Base-by-base conservation (phyloP, 2,113 vertebrate species). In the Psittacula cyanocephala region DNA sequence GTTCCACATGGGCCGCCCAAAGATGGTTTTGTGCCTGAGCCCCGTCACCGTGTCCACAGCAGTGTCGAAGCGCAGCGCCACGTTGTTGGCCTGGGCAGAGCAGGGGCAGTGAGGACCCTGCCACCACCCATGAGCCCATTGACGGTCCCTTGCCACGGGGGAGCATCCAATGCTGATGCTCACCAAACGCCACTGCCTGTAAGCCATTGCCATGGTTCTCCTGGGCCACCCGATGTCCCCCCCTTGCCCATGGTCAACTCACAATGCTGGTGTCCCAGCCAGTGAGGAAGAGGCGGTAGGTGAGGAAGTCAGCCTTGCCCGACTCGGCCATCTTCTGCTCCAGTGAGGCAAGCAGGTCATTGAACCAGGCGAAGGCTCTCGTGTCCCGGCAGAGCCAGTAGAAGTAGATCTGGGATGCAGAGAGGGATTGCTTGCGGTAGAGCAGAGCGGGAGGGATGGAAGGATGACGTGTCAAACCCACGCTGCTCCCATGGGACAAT, bases 371-470 rank as follows among this genome's bases (percentile, higher is more conserved):
- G 3, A 99, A 99, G 31, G 99, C 98, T 85, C 98, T 97, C 0
- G 98, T 99, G 96, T 99, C 99, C 55, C 98, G 98, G 91, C 99
- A 99, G 43, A 99, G 97, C 99, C 99, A 99, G 87, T 99, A 99
- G 95, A 99, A 99, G 68, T 99, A 99, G 80, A 99, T 99, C 99
- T 99, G 97, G 52, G 96, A 83, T 67, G 28, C 80, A 57, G 37
- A 72, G 64, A 67, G 67, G 7, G 14, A 6, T 96, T 91, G 81
- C 41, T 91, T 19, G 13, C 43, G 49, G 11, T 47, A 20, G n/a
- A 69, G 65, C 33, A 41, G 50, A 57, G 39, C 50, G 11, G 29
- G 41, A 72, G 27, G 17, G 28, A 16, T 46, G 37, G 52, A 72
- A 68, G n/a, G 44, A 20, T 57, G 24, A 18, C 3, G 17, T 14